phyloP scores from a whole-genome alignment of 2,888 invertebrate species.

The Zaprionus lineosus region DNA sequence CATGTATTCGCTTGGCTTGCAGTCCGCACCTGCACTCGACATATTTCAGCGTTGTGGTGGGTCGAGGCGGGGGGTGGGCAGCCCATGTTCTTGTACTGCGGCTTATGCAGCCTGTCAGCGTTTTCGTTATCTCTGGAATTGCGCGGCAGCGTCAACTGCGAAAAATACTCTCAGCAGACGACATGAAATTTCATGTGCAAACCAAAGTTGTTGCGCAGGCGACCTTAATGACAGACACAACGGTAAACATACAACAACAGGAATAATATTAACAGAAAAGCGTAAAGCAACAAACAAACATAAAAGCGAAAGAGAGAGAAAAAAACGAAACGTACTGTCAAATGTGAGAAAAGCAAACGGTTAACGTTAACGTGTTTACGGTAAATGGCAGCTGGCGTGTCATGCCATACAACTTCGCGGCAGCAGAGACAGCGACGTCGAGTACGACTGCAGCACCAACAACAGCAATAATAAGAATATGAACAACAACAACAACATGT shows the following conservation, averaged over 20 bases:
- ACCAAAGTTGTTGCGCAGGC: slow-evolving; percentile 53
- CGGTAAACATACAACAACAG: not conserved
- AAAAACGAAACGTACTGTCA: slow-evolving; percentile 42
- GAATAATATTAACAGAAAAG: not conserved
- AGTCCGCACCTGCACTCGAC: slow-evolving; percentile 48
- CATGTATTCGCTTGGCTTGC: slow-evolving; percentile 41
- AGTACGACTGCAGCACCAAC: too few species aligned
- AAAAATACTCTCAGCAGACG: slow-evolving; percentile 42
- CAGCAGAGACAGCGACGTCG: not conserved
- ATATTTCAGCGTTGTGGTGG: too few species aligned
- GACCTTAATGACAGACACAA: slow-evolving; percentile 53
- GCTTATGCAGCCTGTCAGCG: slow-evolving; percentile 33
- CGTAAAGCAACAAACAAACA: slow-evolving; percentile 6
- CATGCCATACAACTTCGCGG: slow-evolving; percentile 39
- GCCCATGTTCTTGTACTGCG: slow-evolving; percentile 18
- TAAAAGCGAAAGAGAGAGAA: slow-evolving; percentile 11
- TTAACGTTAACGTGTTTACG: slow-evolving; percentile 50
- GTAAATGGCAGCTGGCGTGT: slow-evolving; percentile 47
- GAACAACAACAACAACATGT: not conserved
- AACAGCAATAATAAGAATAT: not conserved
- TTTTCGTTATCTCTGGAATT: slow-evolving; percentile 46
- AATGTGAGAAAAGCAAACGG: slow-evolving; percentile 53
- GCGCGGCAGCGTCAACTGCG: slow-evolving; percentile 42
- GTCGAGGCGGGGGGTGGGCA: not conserved
- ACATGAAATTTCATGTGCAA: slow-evolving; percentile 78